Evolutionary conservation across 2,888 invertebrate species (phyloP).

Genomic region (Hymenopus coronatus): DNA sequence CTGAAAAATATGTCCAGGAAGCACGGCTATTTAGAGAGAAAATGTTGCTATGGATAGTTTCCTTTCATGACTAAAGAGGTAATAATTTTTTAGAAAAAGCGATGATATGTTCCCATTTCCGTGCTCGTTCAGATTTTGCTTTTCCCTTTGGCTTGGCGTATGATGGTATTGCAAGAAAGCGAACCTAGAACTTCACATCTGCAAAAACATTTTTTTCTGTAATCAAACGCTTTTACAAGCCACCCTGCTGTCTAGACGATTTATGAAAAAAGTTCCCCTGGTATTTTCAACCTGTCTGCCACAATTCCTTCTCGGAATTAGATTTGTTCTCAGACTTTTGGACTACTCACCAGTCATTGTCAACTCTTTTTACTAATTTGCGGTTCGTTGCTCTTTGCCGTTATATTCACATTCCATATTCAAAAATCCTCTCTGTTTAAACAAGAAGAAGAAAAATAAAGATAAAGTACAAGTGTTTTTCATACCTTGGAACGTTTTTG

Average conservation of each 20-base stretch:
- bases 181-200: neutral
- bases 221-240: neutral
- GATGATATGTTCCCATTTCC: neutral
- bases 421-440: neutral
- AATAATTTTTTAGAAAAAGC: neutral
- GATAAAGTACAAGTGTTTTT: too few relatives aligned
- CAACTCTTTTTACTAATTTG: neutral
- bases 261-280: neutral
- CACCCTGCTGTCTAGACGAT: neutral
- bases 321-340: neutral
- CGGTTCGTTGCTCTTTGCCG: neutral
- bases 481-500: too few relatives aligned
- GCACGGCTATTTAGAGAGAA: neutral
- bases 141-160: neutral
- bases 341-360: neutral
- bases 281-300: neutral
- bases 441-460: too few relatives aligned
- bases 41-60: neutral
- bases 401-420: neutral
- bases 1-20: neutral
- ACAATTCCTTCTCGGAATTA: neutral
- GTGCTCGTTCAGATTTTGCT: neutral
- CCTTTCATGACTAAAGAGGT: neutral
- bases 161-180: neutral
- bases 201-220: neutral